Conservation (phyloP, 92 coral and sea anemone genomes). For the Micromussa lordhowensis region DNA sequence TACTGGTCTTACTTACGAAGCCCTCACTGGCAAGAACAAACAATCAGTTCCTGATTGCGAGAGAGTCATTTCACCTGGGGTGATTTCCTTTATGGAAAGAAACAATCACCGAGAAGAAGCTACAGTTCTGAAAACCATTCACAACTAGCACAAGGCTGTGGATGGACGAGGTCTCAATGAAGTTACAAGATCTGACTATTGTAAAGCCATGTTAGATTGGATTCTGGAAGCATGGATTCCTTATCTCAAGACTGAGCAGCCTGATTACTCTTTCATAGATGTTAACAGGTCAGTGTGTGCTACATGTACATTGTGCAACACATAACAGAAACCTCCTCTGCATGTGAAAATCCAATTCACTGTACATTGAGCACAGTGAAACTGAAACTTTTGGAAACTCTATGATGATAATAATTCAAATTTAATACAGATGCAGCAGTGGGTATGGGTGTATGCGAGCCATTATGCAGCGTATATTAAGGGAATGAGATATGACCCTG, state of each 20-base stretch:
- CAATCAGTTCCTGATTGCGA: slow-evolving; percentile 65
- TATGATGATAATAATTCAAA: no score
- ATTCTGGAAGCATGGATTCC: slow-evolving; percentile 69
- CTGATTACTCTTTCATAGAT: slow-evolving; percentile 36
- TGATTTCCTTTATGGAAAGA: slow-evolving; percentile 27
- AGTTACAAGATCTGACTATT: slow-evolving; percentile 7
- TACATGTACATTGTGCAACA: no score
- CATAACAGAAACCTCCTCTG: no score
- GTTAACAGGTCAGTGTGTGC: slow-evolving; percentile 57
- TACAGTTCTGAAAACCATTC: slow-evolving; percentile 14
- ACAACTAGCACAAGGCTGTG: slow-evolving; percentile 56
- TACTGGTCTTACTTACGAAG: slow-evolving; percentile 58
- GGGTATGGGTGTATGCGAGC: no score
- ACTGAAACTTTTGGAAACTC: no score
- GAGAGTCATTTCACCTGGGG: slow-evolving; percentile 32
- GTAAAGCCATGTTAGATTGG: slow-evolving; percentile 49
- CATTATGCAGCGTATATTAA: no score
- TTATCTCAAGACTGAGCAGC: slow-evolving; percentile 20
- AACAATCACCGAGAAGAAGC: slow-evolving; percentile 28
- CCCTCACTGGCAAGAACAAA: slow-evolving; percentile 58
- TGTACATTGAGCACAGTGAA: no score
- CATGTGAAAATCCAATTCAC: no score
- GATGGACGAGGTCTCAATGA: slow-evolving; percentile 64
- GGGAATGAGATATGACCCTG: no score
- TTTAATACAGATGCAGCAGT: no score